Evolutionary conservation across 1,140 invertebrate genomes (phyloP), one percentile per base, ranked within the genome.

Genomic region (Coenobita brevimanus): DNA sequence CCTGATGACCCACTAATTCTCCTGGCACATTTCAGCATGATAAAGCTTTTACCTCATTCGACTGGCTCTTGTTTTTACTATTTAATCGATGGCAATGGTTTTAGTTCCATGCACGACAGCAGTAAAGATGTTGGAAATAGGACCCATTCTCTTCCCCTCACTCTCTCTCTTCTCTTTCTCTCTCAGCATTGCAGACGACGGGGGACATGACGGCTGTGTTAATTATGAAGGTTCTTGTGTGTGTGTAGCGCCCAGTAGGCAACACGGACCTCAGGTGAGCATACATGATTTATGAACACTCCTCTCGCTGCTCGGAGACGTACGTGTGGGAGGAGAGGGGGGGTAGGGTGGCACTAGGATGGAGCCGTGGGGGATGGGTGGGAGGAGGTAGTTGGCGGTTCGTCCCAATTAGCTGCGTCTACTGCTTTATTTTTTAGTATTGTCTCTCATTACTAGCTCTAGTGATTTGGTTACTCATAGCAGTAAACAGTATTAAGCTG

Each of bases 281-380:
- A 43, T 36, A 85, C 71, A 85, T 85, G 82, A 78, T 85, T 85
- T 78, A 85, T 85, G 50, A 27, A 41, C 50, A 78, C 73, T 78
- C 75, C 46, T 83, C 82, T n/a, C 17, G 71, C 54, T 62, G 71
- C 67, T 54, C 41, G 46, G 50, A 64, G 60, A 76, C 33, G 71
- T 41, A 76, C 38, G 33, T 43, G 24, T 8, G 33, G 80, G 43
- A 24, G 41, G 36, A 62, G 41, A 62, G 67, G 80, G 24, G 17
- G 57, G 36, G 13, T 36, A 43, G 1, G 21, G 80, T 27, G 27
- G 10, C 3, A 2, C 27, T 6, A 46, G 76, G 2, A 79, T 21
- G 50, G 50, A 36, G 33, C n/a, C 3, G n/a, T n/a, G 62, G 46
- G 27, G 76, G 50, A 24, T 1, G 50, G n/a, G 33, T 30, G 17